Percentiles rank a stretch among this genome's conserved stretches.
These are phyloP conservation scores for Cyphomyrus discorhynchus DNA, from an alignment of 2,113 vertebrate genomes.

Conservation along the genomic window DNA sequence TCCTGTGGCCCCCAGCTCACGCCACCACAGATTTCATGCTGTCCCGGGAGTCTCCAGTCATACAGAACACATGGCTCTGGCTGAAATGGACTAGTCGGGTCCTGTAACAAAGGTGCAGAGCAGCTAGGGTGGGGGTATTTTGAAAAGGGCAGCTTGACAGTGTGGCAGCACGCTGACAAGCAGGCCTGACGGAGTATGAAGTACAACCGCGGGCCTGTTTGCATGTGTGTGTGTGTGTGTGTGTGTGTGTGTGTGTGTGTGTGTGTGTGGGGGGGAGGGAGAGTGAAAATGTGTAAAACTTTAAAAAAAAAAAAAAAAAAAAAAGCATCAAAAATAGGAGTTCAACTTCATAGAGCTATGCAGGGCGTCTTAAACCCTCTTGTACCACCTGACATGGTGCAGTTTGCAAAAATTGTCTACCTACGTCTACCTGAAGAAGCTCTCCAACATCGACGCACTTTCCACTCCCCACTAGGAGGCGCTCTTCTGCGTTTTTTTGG, in stretches of 20 bases:
- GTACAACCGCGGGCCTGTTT: not conserved
- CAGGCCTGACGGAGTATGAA: not conserved
- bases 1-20: not conserved
- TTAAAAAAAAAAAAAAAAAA: not conserved
- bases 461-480: not conserved
- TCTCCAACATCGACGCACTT: not conserved
- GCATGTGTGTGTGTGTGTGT: not conserved
- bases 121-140: not conserved
- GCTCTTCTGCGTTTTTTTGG: not conserved
- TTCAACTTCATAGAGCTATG: not conserved
- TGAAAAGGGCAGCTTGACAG: slow-evolving; percentile 1
- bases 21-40: not conserved
- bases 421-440: not conserved
- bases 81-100: not conserved
- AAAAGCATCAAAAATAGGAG: not conserved
- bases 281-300: no score
- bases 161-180: not conserved
- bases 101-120: not conserved
- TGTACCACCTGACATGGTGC: not conserved
- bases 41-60: not conserved
- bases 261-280: no score
- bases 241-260: no score
- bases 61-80: not conserved
- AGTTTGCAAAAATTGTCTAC: not conserved
- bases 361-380: not conserved